A percentile compares a stretch with the other conserved stretches of the same genome.
phyloP scores from a whole-genome alignment of 1,140 invertebrate genomes.

The Amyelois transitella region DNA sequence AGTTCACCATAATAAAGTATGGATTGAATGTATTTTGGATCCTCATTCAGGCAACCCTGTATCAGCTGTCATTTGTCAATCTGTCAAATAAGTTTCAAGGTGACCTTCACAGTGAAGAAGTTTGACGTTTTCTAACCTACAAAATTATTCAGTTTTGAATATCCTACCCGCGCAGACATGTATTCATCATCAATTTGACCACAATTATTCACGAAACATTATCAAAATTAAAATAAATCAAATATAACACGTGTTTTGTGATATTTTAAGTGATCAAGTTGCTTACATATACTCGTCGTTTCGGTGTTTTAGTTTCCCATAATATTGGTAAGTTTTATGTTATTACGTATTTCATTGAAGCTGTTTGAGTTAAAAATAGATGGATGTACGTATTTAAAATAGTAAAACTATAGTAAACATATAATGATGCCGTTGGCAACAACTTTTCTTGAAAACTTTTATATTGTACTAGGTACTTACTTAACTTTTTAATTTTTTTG shows the following conservation, averaged over 20 bases:
- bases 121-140: slow-evolving; percentile 58
- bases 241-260: slow-evolving; percentile 40
- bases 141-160: slow-evolving; percentile 56
- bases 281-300: slow-evolving; percentile 14
- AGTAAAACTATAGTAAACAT: slow-evolving; percentile 1
- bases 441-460: neutral
- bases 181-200: slow-evolving; percentile 32
- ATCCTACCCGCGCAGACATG: slow-evolving; percentile 63
- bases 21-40: too few species aligned
- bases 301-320: slow-evolving; percentile 22
- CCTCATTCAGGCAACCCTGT: slow-evolving; percentile 16
- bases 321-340: slow-evolving; percentile 44
- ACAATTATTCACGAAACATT: slow-evolving; percentile 34
- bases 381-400: neutral
- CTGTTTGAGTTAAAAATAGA: slow-evolving; percentile 48
- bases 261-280: slow-evolving; percentile 50
- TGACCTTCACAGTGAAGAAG: slow-evolving; percentile 50
- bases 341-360: slow-evolving; percentile 40
- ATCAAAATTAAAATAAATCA: slow-evolving; percentile 23
- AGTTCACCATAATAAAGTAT: too few species aligned
- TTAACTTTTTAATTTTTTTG: too few species aligned
- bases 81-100: slow-evolving; percentile 43
- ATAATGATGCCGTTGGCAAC: neutral
- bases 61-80: slow-evolving; percentile 39
- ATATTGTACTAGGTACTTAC: too few species aligned